phyloP scores from a whole-genome alignment of 2,888 invertebrate genomes.

The Nephrocerus scutellatus region DNA sequence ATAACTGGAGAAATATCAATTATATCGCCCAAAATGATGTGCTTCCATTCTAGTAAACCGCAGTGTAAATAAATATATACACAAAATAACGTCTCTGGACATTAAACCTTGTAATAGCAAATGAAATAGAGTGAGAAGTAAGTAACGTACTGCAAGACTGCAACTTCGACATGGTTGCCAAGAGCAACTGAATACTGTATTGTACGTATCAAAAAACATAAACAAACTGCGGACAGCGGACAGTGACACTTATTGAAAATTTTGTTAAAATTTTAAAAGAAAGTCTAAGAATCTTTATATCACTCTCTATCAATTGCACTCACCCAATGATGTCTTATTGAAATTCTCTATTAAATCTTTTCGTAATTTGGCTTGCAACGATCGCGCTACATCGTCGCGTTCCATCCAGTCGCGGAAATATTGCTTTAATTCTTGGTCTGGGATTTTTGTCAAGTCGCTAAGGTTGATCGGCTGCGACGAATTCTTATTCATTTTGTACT shows the following conservation, averaged over 20 bases:
- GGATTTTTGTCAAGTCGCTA: conserved; percentile 35
- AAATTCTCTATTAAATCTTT: conserved; percentile 40
- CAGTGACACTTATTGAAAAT: background rate
- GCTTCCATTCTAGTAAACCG: no score
- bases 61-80: no score
- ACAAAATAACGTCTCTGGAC: no score
- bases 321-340: conserved; percentile 41
- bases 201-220: no score
- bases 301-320: conserved; percentile 15
- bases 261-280: conserved; percentile 1
- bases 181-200: no score
- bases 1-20: no score
- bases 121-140: no score
- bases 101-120: no score
- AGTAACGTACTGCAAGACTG: no score
- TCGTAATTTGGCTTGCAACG: conserved; percentile 40
- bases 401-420: conserved; percentile 43
- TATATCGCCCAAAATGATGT: no score
- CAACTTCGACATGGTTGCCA: no score
- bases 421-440: conserved; percentile 40
- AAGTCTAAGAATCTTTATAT: background rate
- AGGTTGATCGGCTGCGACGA: conserved; percentile 26
- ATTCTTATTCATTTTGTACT: background rate
- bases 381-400: conserved; percentile 38
- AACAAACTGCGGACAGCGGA: no score